phyloP scores from a whole-genome alignment of 1,140 invertebrate species.

The Pantala flavescens region DNA sequence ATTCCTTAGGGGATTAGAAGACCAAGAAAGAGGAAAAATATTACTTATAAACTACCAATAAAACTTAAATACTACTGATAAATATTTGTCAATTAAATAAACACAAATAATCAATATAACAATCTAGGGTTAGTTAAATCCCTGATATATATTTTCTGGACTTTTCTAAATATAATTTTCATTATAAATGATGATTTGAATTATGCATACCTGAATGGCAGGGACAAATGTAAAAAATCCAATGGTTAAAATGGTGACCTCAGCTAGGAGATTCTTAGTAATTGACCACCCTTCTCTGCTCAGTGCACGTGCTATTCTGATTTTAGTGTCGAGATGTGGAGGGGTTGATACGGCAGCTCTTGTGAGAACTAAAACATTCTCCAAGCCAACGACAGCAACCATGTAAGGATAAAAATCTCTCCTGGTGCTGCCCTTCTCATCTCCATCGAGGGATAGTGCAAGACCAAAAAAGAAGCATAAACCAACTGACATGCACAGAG shows the following conservation, averaged over 20 bases:
- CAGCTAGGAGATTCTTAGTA: slow-evolving; percentile 85
- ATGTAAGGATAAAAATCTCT: slow-evolving; percentile 84
- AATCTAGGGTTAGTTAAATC: too few relatives aligned
- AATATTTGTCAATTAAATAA: too few relatives aligned
- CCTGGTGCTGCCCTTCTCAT: slow-evolving; percentile 39
- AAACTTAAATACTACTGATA: too few relatives aligned
- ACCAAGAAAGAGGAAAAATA: too few relatives aligned
- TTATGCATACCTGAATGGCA: slow-evolving; percentile 58
- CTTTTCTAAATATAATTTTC: too few relatives aligned
- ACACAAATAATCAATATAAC: too few relatives aligned
- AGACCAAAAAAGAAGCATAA: slow-evolving; percentile 87
- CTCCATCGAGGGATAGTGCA: slow-evolving; percentile 61
- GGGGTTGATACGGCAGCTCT: slow-evolving; percentile 90
- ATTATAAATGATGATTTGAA: too few relatives aligned
- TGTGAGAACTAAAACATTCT: slow-evolving; percentile 91
- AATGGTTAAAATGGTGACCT: slow-evolving; percentile 85
- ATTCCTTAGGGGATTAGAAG: too few relatives aligned
- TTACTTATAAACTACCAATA: too few relatives aligned
- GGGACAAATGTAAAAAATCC: slow-evolving; percentile 88
- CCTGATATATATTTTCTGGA: too few relatives aligned
- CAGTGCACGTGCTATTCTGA: slow-evolving; percentile 82
- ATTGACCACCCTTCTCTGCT: slow-evolving; percentile 95
- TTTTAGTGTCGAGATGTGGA: slow-evolving; percentile 83
- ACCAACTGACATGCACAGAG: slow-evolving; percentile 85
- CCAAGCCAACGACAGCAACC: slow-evolving; percentile 86